A percentile compares a stretch with the other conserved stretches of the same genome.
phyloP scores from a whole-genome alignment of 1,140 invertebrate genomes.

The Sweltsa coloradensis region DNA sequence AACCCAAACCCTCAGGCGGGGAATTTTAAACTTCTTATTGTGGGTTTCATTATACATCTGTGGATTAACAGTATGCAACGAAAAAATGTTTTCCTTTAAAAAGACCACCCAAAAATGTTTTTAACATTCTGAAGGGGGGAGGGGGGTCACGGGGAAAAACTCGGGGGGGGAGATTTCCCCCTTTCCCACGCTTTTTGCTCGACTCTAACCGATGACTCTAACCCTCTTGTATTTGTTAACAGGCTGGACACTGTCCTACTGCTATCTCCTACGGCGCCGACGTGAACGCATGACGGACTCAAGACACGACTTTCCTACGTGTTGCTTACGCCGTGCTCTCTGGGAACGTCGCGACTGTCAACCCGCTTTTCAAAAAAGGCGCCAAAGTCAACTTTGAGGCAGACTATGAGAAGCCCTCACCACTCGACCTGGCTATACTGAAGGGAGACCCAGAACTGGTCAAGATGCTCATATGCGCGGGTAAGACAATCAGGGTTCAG shows the following conservation, averaged over 20 bases:
- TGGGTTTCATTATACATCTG: no score
- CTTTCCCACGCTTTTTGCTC: no score
- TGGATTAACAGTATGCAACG: no score
- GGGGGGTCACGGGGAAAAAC: no score
- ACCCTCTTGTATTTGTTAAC: slow-evolving; percentile 37
- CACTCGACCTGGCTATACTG: slow-evolving; percentile 71
- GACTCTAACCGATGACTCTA: no score
- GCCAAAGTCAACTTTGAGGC: slow-evolving; percentile 51
- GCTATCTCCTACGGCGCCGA: slow-evolving; percentile 67
- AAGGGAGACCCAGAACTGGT: slow-evolving; percentile 66
- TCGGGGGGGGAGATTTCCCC: no score
- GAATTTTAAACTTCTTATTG: no score
- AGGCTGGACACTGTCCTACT: slow-evolving; percentile 64
- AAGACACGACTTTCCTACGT: slow-evolving; percentile 72
- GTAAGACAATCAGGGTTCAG: no score
- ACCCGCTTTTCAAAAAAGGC: slow-evolving; percentile 70
- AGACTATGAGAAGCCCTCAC: slow-evolving; percentile 66
- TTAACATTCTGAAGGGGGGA: no score
- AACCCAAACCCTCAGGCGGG: no score
- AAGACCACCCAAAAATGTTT: no score
- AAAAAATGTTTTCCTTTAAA: no score
- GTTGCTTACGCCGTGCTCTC: slow-evolving; percentile 74
- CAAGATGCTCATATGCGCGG: slow-evolving; percentile 49
- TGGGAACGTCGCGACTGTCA: slow-evolving; percentile 62
- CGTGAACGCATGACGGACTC: slow-evolving; percentile 71